Evolutionary conservation across 1,140 invertebrate species (phyloP).

Genomic region (Gryllus bimaculatus): DNA sequence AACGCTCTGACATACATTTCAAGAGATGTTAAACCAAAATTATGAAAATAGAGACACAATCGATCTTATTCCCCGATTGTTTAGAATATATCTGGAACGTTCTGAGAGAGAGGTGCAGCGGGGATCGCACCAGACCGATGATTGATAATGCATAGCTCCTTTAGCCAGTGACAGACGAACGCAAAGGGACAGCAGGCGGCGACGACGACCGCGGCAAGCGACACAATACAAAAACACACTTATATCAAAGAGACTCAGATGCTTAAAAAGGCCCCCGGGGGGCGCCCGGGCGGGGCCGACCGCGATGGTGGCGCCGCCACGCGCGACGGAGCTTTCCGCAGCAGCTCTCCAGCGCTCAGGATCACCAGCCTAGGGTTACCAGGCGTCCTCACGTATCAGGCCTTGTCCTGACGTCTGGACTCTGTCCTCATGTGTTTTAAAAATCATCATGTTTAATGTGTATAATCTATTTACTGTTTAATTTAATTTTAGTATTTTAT

Average conservation of each 20-base stretch:
- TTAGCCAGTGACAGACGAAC: background rate
- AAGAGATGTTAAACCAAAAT: slow-evolving; percentile 1
- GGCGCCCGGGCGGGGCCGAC: too few relatives aligned
- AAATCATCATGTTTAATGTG: too few relatives aligned
- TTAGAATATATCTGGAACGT: background rate
- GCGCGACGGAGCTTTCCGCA: too few relatives aligned
- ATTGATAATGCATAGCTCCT: background rate
- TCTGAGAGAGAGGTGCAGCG: background rate
- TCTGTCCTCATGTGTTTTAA: too few relatives aligned
- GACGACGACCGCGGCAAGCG: background rate
- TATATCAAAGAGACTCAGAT: background rate
- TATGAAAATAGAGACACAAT: slow-evolving; percentile 1
- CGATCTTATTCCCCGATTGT: background rate
- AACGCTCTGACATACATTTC: slow-evolving; percentile 4
- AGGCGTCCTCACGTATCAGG: too few relatives aligned
- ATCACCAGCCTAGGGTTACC: too few relatives aligned
- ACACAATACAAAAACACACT: background rate
- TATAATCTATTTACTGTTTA: too few relatives aligned
- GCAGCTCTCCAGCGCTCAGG: too few relatives aligned
- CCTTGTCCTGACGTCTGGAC: too few relatives aligned
- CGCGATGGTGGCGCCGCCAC: background rate
- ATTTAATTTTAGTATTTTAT: too few relatives aligned
- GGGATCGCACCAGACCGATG: background rate
- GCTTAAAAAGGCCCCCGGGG: background rate
- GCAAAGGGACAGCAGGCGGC: background rate